Evolutionary conservation across 2,888 invertebrate species (phyloP).

Genomic region (Yponomeuta sedellus): DNA sequence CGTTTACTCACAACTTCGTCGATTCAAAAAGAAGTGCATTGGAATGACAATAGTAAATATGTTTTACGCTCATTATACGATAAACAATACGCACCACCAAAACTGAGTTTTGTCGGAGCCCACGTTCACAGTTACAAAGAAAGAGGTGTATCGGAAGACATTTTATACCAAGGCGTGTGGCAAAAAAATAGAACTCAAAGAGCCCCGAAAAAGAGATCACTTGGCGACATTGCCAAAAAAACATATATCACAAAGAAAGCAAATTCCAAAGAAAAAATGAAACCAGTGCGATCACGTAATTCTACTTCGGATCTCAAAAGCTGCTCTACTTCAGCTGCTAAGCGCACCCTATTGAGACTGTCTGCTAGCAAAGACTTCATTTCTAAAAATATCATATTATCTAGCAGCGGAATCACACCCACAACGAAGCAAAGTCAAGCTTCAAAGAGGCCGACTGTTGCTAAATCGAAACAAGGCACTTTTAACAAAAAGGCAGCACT

Average conservation of each 20-base stretch:
- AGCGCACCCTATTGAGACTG: background rate
- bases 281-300: background rate
- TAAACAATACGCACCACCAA: slow-evolving; percentile 17
- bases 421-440: background rate
- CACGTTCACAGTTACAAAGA: slow-evolving; percentile 61
- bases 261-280: background rate
- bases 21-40: background rate
- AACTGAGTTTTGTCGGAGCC: slow-evolving; percentile 49
- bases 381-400: background rate
- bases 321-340: background rate
- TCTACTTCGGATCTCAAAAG: background rate
- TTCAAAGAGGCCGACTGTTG: background rate
- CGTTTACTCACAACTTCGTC: too few relatives aligned
- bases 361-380: background rate
- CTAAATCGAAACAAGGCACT: background rate
- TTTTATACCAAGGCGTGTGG: slow-evolving; percentile 65
- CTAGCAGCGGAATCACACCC: background rate
- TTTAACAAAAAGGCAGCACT: background rate
- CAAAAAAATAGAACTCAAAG: slow-evolving; percentile 37
- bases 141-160: slow-evolving; percentile 49
- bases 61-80: background rate
- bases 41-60: background rate
- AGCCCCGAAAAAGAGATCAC: slow-evolving; percentile 24
- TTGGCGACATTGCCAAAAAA: background rate
- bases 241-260: background rate